These are phyloP conservation scores for Agelas oroides DNA, from an alignment of 37 sponge, comb jelly and placozoan species.

Conservation along the genomic window DNA sequence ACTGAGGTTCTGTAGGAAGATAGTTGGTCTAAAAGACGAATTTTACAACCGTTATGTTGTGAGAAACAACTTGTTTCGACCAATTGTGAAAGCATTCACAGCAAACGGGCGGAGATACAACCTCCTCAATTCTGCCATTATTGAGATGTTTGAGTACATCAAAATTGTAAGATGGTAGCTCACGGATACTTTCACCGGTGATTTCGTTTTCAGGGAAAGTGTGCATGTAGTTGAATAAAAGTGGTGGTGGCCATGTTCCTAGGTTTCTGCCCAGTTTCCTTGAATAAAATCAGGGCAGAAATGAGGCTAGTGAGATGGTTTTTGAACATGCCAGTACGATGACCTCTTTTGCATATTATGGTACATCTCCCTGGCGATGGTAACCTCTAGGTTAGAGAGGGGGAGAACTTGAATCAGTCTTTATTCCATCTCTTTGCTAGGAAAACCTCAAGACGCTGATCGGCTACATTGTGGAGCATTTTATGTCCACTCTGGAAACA, in stretches of 20 bases:
- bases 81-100: conserved; percentile 79
- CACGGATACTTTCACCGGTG: no score
- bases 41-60: conserved; percentile 93
- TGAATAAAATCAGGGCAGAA: no score
- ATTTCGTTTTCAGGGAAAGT: no score
- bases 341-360: no score
- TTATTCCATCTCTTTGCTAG: conserved; percentile 15
- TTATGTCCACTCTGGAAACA: conserved; percentile 53
- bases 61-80: conserved; percentile 82
- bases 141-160: conserved; percentile 95
- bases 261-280: no score
- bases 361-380: no score
- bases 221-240: no score
- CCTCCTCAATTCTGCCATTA: conserved; percentile 94
- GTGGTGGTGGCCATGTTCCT: no score
- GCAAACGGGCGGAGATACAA: conserved; percentile 92
- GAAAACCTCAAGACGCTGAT: conserved; percentile 77
- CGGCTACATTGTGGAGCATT: conserved; percentile 79
- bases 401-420: no score
- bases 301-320: no score
- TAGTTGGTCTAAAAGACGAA: conserved; percentile 97
- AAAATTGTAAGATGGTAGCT: conserved; percentile 66
- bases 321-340: no score
- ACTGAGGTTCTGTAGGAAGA: conserved; percentile 86
- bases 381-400: no score